Conservation (phyloP, 2,113 vertebrate species). For the Tringa solitaria region DNA sequence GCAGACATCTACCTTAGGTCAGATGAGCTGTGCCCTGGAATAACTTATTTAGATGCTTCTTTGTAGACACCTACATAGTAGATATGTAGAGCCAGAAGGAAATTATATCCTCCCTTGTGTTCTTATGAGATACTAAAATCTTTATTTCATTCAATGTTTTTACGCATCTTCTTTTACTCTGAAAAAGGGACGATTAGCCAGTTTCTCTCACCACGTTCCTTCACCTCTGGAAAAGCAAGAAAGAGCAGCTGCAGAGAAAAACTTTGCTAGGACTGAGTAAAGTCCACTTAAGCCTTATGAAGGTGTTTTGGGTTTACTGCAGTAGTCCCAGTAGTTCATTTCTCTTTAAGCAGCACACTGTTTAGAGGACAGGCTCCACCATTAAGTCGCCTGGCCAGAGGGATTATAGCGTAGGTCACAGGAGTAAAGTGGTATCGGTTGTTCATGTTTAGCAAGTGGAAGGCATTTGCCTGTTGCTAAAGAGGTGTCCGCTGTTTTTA, state of each 20-base stretch:
- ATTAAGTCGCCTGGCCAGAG: neutral
- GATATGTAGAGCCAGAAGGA: neutral
- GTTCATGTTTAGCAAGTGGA: neutral
- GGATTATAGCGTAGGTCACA: accelerated
- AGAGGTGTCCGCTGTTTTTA: neutral
- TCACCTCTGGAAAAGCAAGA: neutral
- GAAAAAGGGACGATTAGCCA: neutral
- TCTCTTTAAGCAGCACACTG: neutral
- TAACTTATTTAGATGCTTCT: neutral
- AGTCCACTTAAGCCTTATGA: neutral
- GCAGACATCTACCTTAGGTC: neutral
- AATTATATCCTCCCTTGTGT: neutral
- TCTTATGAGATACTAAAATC: neutral
- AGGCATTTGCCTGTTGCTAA: neutral
- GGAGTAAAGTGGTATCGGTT: neutral
- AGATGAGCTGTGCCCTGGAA: neutral
- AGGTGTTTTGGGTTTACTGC: neutral
- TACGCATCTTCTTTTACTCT: neutral
- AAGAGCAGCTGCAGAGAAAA: neutral
- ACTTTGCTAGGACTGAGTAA: neutral
- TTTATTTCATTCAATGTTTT: neutral
- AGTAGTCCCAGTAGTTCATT: neutral
- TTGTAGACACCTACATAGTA: neutral
- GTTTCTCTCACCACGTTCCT: neutral
- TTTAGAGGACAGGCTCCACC: neutral